Conservation (phyloP, 2,888 invertebrate species). For the Ormyrus nitidulus region DNA sequence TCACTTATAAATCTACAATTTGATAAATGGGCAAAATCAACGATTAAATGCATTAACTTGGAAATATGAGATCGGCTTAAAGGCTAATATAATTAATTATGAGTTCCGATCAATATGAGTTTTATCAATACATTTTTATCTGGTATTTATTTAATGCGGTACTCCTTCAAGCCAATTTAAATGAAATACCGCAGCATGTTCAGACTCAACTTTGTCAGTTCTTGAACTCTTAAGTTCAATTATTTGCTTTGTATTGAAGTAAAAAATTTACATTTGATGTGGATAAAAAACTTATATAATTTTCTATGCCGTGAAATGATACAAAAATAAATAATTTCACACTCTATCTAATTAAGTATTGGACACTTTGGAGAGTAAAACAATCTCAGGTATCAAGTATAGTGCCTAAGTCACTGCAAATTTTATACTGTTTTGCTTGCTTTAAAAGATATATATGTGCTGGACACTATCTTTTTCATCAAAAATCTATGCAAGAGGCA, state of each 20-base stretch:
- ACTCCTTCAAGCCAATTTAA: slow-evolving; percentile 41
- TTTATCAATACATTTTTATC: slow-evolving; percentile 24
- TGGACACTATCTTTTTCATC: slow-evolving; percentile 36
- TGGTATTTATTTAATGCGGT: not conserved
- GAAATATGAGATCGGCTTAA: slow-evolving; percentile 52
- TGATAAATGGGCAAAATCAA: slow-evolving; percentile 44
- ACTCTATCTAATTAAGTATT: slow-evolving; percentile 57
- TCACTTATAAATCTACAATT: slow-evolving; percentile 49
- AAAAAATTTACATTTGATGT: slow-evolving; percentile 40
- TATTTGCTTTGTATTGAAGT: slow-evolving; percentile 34
- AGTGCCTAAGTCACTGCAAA: slow-evolving; percentile 22
- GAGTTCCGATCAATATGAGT: slow-evolving; percentile 27
- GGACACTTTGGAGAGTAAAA: slow-evolving; percentile 54
- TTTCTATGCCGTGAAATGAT: slow-evolving; percentile 52
- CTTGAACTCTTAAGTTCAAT: slow-evolving; percentile 50
- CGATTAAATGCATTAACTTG: slow-evolving; percentile 52
- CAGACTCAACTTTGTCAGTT: slow-evolving; percentile 56
- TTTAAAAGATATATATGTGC: slow-evolving; percentile 10
- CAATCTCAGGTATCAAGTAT: slow-evolving; percentile 54
- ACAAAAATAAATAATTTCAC: slow-evolving; percentile 58
- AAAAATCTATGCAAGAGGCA: slow-evolving; percentile 40
- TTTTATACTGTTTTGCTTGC: slow-evolving; percentile 8
- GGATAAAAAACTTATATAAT: slow-evolving; percentile 49
- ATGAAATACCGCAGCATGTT: slow-evolving; percentile 40
- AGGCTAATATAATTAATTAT: slow-evolving; percentile 48